These are phyloP conservation scores for Muraenolepis orangiensis DNA, from an alignment of 2,797 vertebrate species.

Conservation along the genomic window DNA sequence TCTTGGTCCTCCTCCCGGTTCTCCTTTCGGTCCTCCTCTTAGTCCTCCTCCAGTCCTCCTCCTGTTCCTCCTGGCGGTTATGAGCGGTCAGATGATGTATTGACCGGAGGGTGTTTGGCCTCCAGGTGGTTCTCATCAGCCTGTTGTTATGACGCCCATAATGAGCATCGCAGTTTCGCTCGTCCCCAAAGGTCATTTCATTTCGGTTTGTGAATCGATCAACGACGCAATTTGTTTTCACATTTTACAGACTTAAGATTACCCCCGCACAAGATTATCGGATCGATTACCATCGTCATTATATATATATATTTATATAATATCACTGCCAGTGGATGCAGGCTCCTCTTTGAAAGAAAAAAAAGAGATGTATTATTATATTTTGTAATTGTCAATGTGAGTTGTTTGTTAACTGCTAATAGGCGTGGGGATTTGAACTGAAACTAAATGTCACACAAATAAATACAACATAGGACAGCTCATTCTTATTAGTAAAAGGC, in stretches of 20 bases:
- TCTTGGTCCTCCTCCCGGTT: too few relatives aligned
- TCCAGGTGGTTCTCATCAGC: constrained; percentile 75
- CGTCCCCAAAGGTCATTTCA: constrained; percentile 57
- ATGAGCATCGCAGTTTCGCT: constrained; percentile 62
- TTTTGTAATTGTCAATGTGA: not conserved
- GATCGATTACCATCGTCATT: constrained; percentile 33
- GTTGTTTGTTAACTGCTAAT: not conserved
- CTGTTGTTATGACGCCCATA: constrained; percentile 69
- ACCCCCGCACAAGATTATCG: constrained; percentile 45
- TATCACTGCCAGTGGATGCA: not conserved
- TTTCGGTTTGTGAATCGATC: constrained; percentile 58
- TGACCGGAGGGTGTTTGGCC: constrained; percentile 61
- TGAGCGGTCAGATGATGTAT: constrained; percentile 76
- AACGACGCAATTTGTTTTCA: constrained; percentile 56
- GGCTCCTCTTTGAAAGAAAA: not conserved
- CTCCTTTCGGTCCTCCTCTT: too few relatives aligned
- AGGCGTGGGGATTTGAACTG: not conserved
- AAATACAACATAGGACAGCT: not conserved
- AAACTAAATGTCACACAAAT: not conserved
- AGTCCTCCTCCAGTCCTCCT: constrained; percentile 18
- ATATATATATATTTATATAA: too few relatives aligned
- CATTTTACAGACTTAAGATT: constrained; percentile 40
- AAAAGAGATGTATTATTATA: not conserved
- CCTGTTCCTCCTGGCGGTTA: constrained; percentile 48
- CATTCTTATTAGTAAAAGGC: not conserved